Evolutionary conservation across 2,888 invertebrate species (phyloP).

Genomic region (Cryptocephalus primarius): DNA sequence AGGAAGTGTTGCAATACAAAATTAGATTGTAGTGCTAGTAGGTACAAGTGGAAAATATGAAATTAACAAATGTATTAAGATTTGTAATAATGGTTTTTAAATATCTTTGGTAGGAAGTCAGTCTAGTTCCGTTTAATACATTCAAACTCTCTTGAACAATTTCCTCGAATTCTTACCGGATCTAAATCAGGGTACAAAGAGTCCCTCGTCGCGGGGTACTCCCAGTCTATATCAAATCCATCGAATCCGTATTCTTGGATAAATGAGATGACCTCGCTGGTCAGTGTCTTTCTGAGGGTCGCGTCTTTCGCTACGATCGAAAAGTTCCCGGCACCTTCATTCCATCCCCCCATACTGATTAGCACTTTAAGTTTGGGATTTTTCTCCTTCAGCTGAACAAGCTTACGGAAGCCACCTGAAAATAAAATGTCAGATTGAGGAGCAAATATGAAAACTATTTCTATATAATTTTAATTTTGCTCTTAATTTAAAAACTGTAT

Average conservation of each 20-base stretch:
- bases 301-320: constrained; percentile 39
- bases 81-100: no score
- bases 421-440: neutral
- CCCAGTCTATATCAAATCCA: constrained; percentile 78
- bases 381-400: constrained; percentile 34
- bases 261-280: constrained; percentile 5
- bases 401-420: constrained; percentile 13
- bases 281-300: constrained; percentile 4
- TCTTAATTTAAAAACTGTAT: no score
- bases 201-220: constrained; percentile 54
- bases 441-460: neutral
- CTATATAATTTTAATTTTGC: neutral
- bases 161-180: constrained; percentile 7
- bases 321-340: constrained; percentile 38
- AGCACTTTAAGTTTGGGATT: constrained; percentile 46
- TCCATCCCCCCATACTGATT: constrained; percentile 57
- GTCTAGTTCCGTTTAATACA: no score
- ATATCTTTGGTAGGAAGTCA: no score
- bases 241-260: constrained; percentile 53
- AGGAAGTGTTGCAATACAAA: no score
- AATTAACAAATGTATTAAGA: no score
- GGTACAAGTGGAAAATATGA: no score
- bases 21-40: no score
- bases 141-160: neutral
- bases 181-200: constrained; percentile 11